Conservation (phyloP, 2,797 vertebrate species). For the Labroides dimidiatus region DNA sequence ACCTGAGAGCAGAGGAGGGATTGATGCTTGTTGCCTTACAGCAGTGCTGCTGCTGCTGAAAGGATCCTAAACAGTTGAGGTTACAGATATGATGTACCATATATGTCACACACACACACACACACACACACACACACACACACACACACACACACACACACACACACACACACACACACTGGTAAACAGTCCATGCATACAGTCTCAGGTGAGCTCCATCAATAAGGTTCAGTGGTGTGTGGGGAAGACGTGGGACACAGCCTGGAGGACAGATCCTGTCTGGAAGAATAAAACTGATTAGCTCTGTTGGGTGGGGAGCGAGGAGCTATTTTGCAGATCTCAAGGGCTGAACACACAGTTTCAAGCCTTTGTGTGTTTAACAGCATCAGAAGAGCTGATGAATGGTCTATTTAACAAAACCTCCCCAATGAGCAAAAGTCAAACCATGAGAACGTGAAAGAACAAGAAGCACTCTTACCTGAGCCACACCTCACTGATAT, state of each 20-base stretch:
- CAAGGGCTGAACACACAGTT: conserved; percentile 54
- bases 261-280: conserved; percentile 43
- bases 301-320: conserved; percentile 38
- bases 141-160: no score
- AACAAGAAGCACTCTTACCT: background rate
- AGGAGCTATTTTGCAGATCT: conserved; percentile 54
- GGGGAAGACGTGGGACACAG: conserved; percentile 39
- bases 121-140: background rate
- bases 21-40: conserved; percentile 8
- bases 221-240: conserved; percentile 45
- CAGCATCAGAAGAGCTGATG: conserved; percentile 53
- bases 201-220: conserved; percentile 47
- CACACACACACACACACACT: background rate
- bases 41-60: conserved; percentile 27
- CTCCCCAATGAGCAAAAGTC: conserved; percentile 44
- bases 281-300: conserved; percentile 65
- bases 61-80: conserved; percentile 31
- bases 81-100: conserved; percentile 29
- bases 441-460: conserved; percentile 44
- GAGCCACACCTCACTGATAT: conserved; percentile 8
- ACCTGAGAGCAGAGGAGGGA: conserved; percentile 20
- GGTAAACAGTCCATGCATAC: conserved; percentile 35
- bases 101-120: conserved; percentile 9
- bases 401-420: conserved; percentile 62
- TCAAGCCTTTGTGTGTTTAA: conserved; percentile 56